Base-by-base conservation (phyloP, 2,113 vertebrate genomes). In the Girardinichthys multiradiatus region DNA sequence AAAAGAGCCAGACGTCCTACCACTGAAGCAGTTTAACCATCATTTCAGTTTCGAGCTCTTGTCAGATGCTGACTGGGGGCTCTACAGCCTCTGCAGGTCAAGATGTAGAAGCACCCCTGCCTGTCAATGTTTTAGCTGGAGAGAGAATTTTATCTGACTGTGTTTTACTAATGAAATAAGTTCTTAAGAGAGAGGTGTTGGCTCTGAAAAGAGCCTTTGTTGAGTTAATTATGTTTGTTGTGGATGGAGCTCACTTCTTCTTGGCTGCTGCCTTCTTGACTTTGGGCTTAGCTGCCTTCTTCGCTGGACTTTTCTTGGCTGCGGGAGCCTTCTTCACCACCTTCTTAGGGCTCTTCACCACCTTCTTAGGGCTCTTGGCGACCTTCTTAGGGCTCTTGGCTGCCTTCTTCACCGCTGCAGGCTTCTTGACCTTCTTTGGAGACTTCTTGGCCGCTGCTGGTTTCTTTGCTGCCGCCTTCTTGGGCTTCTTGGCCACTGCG, bases 141-240 rank as follows among this genome's bases (percentile, higher is more conserved):
- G n/a, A n/a, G n/a, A n/a, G n/a, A n/a, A n/a, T n/a, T n/a, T n/a
- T n/a, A n/a, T n/a, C n/a, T n/a, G n/a, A n/a, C n/a, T n/a, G n/a
- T n/a, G n/a, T n/a, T n/a, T n/a, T n/a, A n/a, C n/a, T n/a, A n/a
- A n/a, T n/a, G n/a, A n/a, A n/a, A n/a, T n/a, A n/a, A n/a, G 27
- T 37, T 70, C 68, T 71, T n/a, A 15, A 17, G 0, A 24, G 8
- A 0, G 63, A 12, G 2, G 62, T 74, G 79, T 27, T 71, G 79
- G 79, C 79, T 76, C 80, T 82, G 51, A 82, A 61, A 82, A 77
- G 80, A 82, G 74, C 80, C 80, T 51, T 82, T 73, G 13, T 1
- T 8, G 19, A n/a, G 48, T 0, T 10, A 11, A 21, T 12, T 12
- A n/a, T 19, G 8, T 9, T 1, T 6, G 12, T 3, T 14, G 12